Evolutionary conservation across 2,888 invertebrate species (phyloP), one percentile per base, ranked within the genome.

Genomic region (Drosophila mercatorum): DNA sequence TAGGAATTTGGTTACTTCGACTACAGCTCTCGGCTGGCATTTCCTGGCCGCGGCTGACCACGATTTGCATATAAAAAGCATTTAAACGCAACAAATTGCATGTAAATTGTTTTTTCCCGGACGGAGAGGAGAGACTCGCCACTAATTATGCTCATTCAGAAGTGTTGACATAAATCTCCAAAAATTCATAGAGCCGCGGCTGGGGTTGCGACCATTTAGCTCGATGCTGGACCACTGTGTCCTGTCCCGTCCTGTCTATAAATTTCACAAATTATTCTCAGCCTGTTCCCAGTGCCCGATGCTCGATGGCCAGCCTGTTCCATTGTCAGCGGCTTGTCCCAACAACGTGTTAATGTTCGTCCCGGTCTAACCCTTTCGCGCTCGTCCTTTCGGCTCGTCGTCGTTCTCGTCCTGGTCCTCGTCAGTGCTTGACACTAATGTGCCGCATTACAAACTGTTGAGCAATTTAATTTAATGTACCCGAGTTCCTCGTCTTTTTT

Each of bases 371-470:
- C 89, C 81, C 83, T 85, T 84, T 70, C 61, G 60, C 28, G 55
- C 40, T 52, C 43, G 61, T 67, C 66, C 69, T 76, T 31, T 47
- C 61, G 52, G 41, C 41, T 66, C 57, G 62, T 71, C 43, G 8
- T 12, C n/a, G 10, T 36, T 56, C 10, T 44, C 44, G 10, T 65
- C 44, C 7, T 47, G 1, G 70, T 77, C 71, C 72, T 75, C 81
- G 75, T 81, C 88, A 86, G 61, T 68, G 84, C 85, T 84, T 91
- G 90, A 90, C 90, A 86, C 86, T 90, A 91, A 91, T 91, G 91
- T 88, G 83, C 90, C 89, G 91, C 91, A 91, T 91, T 91, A 91
- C 91, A 91, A 91, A 91, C 91, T 91, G 91, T 91, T 90, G 90
- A 91, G 90, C 90, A 91, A 90, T 91, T 91, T 91, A 90, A 91